These are phyloP conservation scores for Leptatherina wallacei DNA, from an alignment of 2,797 vertebrate genomes.

Conservation along the genomic window DNA sequence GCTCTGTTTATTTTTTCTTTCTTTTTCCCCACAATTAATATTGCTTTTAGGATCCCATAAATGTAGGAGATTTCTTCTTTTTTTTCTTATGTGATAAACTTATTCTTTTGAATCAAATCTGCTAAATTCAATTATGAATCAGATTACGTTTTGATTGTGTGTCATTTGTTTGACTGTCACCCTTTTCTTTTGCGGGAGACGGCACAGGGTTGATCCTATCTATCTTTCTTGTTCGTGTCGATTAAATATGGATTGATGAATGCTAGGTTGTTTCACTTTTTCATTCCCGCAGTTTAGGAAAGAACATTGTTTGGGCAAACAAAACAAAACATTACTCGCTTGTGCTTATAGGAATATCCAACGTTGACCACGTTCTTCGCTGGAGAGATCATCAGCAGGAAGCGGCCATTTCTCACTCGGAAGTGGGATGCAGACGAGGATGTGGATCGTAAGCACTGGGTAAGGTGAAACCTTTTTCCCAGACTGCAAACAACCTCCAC, in stretches of 20 bases:
- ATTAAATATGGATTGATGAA: not conserved
- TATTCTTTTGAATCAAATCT: not conserved
- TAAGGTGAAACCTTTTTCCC: conserved; percentile 56
- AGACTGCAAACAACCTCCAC: not conserved
- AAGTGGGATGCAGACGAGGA: conserved; percentile 99
- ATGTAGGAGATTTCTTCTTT: not conserved
- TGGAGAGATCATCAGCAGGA: conserved; percentile 97
- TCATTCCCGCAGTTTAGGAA: conserved; percentile 3
- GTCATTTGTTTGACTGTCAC: too few relatives aligned
- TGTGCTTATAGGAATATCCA: conserved; percentile 89
- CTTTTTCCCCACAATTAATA: too few relatives aligned
- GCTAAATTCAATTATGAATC: too few relatives aligned
- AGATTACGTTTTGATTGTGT: too few relatives aligned
- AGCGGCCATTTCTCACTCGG: conserved; percentile 94
- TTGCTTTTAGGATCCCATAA: too few relatives aligned
- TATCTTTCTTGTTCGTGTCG: not conserved
- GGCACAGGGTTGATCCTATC: not conserved
- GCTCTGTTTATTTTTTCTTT: not conserved
- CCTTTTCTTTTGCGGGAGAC: too few relatives aligned
- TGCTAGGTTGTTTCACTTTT: not conserved
- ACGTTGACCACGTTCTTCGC: conserved; percentile 98
- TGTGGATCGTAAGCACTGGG: conserved; percentile 98
- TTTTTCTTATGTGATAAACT: not conserved
- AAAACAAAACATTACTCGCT: not conserved
- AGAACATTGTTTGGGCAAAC: conserved; percentile 1